phyloP scores from a whole-genome alignment of 2,113 vertebrate genomes.

The Malurus alboscapulatus region DNA sequence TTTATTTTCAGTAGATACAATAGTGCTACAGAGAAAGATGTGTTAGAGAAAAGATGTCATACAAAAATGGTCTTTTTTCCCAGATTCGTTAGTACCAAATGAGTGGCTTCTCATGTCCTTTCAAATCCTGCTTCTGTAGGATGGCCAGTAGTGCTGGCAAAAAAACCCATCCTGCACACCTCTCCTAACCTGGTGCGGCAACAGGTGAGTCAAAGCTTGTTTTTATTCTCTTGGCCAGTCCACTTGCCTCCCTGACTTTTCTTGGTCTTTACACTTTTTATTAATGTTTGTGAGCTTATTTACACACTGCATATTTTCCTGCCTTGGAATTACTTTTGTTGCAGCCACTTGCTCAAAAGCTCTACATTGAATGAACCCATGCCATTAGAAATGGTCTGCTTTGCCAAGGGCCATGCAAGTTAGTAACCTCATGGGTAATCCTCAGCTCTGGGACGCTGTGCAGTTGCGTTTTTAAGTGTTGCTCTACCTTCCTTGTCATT shows the following conservation, averaged over 20 bases:
- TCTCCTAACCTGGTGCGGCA: not conserved
- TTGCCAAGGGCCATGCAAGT: not conserved
- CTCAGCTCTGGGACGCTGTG: not conserved
- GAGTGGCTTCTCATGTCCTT: not conserved
- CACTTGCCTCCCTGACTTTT: not conserved
- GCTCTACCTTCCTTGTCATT: not conserved
- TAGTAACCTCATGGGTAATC: not conserved
- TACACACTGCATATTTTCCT: not conserved
- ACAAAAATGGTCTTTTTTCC: not conserved
- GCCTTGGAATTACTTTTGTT: not conserved
- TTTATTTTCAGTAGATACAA: not conserved
- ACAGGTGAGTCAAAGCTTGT: not conserved
- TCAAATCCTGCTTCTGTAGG: not conserved
- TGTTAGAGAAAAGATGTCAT: not conserved
- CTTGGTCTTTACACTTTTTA: not conserved
- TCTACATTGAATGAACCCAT: rapidly evolving
- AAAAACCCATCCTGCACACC: rapidly evolving
- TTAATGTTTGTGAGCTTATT: not conserved
- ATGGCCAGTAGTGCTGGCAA: not conserved
- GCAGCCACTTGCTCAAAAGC: not conserved
- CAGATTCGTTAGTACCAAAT: not conserved
- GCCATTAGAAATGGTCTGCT: not conserved
- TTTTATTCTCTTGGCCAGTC: not conserved
- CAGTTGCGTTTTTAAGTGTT: not conserved
- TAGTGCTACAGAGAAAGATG: not conserved